Base-by-base conservation (phyloP, 1,140 invertebrate species). In the Pissodes strobi region DNA sequence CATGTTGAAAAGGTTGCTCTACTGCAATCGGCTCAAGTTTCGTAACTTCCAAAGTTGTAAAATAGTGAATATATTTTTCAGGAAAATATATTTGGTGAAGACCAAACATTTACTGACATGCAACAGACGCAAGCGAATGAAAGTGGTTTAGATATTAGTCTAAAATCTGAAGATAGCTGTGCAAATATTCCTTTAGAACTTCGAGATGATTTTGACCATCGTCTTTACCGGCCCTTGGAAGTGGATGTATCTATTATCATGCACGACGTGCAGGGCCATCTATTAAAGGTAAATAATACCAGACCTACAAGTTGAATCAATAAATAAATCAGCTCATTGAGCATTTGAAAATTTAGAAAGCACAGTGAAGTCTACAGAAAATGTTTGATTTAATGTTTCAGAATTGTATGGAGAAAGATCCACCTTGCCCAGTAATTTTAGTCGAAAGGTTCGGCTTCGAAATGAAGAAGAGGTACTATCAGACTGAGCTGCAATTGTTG, bases 31-130 rank as follows among this genome's bases (percentile, higher is more conserved):
- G n/a, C n/a, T n/a, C n/a, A n/a, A n/a, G n/a, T n/a, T n/a, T n/a
- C n/a, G n/a, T n/a, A n/a, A n/a, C n/a, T n/a, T n/a, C n/a, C n/a
- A n/a, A n/a, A n/a, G n/a, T n/a, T n/a, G n/a, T n/a, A n/a, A n/a
- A n/a, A n/a, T n/a, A n/a, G n/a, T n/a, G n/a, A n/a, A n/a, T n/a
- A 34, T 30, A 49, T 17, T 15, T 74, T 80, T 23, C 69, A 90
- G 82, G 95, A 98, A 81, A 98, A 98, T 74, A 93, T 98, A 62
- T 94, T 98, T 79, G 96, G 96, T 0, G 94, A 96, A 78, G 90
- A 95, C 82, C 94, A 97, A 80, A 85, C 83, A 5, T 97, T 97
- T 74, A 94, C 92, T 0, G 94, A 97, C 70, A 95, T 95, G 91
- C 89, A 92, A 69, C 86, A 88, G 66, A 79, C 74, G 2, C 75